Base-by-base conservation (phyloP, 2,888 invertebrate genomes). In the Troides helena region DNA sequence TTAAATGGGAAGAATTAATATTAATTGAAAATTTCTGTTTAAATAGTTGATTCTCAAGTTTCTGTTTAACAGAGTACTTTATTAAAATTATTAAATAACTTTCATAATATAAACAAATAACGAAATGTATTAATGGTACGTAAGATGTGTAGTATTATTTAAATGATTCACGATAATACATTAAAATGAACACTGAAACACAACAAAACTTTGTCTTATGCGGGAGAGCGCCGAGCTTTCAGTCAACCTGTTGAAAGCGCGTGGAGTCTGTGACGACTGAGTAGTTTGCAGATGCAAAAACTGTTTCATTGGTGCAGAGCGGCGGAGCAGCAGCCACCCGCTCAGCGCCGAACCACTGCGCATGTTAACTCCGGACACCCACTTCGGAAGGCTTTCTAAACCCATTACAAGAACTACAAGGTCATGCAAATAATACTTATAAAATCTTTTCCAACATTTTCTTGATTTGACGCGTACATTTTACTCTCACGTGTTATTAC, bases 291-390 rank as follows among this genome's bases (percentile, higher is more conserved):
- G 14, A 36, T 36, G 21, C 36, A 43, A 21, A 61, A 43, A 7
- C 43, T 39, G 43, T 39, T 61, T 39, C 43, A 61, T 61, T 39
- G 39, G 39, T 23, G 39, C 39, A 36, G 61, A 39, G 61, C 61
- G 39, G 61, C 61, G 39, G 30, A 43, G 8, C 61, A 21, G 39
- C 61, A 61, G 43, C 39, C 61, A 18, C 61, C 61, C 61, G 61
- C 61, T 43, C 61, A 61, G 36, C 36, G 61, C 21, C n/a, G 36
- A 39, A 10, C 21, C 43, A 61, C 39, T 61, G 61, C 61, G 36
- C 39, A 61, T 43, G 61, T 43, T 61, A 39, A 4, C 39, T 10
- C n/a, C n/a, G 18, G 43, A 61, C 61, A 39, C 61, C 43, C n/a
- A 61, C 43, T 43, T 21, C 57, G 21, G 0, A 23, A 57, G 7